Conservation (phyloP, 2,888 invertebrate species). For the Neoascia interrupta region DNA sequence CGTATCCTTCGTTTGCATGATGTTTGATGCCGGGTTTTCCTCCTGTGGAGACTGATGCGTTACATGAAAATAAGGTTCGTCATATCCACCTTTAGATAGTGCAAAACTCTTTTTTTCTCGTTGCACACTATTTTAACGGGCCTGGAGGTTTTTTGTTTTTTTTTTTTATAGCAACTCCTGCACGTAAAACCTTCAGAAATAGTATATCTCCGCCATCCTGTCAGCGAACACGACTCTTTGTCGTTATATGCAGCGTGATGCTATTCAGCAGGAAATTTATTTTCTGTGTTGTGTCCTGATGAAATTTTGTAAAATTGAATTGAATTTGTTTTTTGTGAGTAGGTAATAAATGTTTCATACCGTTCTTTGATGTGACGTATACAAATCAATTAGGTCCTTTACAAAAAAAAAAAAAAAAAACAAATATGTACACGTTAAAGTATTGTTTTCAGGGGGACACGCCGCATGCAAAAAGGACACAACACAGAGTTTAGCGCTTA, state of each 20-base stretch:
- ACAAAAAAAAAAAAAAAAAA: neutral
- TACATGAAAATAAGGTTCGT: conserved; percentile 45
- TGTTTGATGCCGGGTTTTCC: neutral
- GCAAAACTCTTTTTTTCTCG: conserved; percentile 7
- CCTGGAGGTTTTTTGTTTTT: neutral
- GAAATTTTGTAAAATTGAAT: conserved; percentile 67
- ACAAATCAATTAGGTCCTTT: conserved; percentile 51
- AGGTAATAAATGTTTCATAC: conserved; percentile 63
- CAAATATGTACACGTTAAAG: too few species aligned
- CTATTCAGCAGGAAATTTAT: conserved; percentile 52
- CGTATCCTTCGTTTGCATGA: conserved; percentile 46
- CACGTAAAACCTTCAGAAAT: neutral
- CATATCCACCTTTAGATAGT: conserved; percentile 59
- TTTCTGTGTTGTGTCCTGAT: conserved; percentile 59
- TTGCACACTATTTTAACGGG: conserved; percentile 31
- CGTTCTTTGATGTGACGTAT: conserved; percentile 57
- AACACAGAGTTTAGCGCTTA: too few species aligned
- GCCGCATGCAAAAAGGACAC: too few species aligned
- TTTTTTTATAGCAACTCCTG: neutral
- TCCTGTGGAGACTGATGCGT: conserved; percentile 46
- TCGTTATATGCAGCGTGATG: neutral
- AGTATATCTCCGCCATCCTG: too few species aligned
- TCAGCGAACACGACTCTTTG: conserved; percentile 47
- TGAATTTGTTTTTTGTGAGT: conserved; percentile 35
- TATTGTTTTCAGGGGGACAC: too few species aligned